Percentiles rank a stretch among this genome's conserved stretches.
Conservation (phyloP, 2,797 vertebrate genomes). For the Galaxias olidus region DNA sequence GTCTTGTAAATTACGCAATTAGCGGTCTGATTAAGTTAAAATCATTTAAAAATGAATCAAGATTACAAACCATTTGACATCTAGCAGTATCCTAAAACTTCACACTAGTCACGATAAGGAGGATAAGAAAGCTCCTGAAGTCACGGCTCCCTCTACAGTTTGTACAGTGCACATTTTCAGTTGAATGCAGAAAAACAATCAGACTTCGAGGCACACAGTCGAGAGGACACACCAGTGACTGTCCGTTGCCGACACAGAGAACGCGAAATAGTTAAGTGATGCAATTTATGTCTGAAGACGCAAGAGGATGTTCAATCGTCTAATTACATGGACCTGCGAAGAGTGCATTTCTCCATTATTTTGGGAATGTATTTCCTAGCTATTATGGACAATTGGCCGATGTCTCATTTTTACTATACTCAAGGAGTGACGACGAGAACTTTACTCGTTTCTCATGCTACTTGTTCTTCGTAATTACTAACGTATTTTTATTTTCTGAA, state of each 20-base stretch:
- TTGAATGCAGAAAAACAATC: constrained; percentile 58
- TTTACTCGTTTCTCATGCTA: constrained; percentile 49
- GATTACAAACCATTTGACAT: too few relatives aligned
- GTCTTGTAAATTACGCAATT: too few relatives aligned
- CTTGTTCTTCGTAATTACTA: neutral
- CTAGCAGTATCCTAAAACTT: too few relatives aligned
- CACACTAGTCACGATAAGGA: neutral
- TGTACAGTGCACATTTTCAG: constrained; percentile 58
- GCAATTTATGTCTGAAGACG: constrained; percentile 21
- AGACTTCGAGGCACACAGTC: constrained; percentile 56
- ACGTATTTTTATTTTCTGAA: neutral
- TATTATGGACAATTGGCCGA: constrained; percentile 36
- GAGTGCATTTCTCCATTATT: constrained; percentile 18
- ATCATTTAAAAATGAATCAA: too few relatives aligned
- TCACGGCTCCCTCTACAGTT: constrained; percentile 76
- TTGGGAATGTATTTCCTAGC: constrained; percentile 19
- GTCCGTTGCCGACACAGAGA: constrained; percentile 22
- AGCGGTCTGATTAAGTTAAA: too few relatives aligned
- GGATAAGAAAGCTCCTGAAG: constrained; percentile 42
- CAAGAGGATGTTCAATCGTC: constrained; percentile 1
- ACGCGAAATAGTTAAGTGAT: constrained; percentile 13
- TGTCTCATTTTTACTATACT: constrained; percentile 61
- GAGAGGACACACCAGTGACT: constrained; percentile 56
- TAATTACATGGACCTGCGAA: neutral
- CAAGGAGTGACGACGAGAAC: constrained; percentile 72